phyloP scores from a whole-genome alignment of 2,888 invertebrate species.

The Amiota mariae region DNA sequence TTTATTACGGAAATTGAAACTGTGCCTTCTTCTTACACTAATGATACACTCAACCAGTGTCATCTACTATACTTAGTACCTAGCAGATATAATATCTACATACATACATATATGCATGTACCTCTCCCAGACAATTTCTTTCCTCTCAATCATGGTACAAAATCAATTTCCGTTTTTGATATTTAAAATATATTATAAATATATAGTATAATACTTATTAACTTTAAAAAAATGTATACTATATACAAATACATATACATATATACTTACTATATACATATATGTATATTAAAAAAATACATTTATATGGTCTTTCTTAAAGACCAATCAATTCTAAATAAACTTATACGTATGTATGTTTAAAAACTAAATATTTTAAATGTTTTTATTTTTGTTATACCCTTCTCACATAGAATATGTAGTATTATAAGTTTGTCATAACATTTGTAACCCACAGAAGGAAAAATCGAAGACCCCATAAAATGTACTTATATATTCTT shows the following conservation, averaged over 20 bases:
- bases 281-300: not conserved
- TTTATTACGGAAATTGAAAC: constrained; percentile 18
- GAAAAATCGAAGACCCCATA: too few species aligned
- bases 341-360: not conserved
- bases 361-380: not conserved
- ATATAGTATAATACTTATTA: not conserved
- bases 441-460: too few species aligned
- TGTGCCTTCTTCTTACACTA: constrained; percentile 19
- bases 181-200: not conserved
- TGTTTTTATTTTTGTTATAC: not conserved
- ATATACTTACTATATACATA: not conserved
- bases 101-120: not conserved
- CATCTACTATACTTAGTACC: not conserved
- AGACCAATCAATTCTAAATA: not conserved
- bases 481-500: too few species aligned
- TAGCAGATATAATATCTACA: not conserved
- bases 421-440: too few species aligned
- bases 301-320: not conserved
- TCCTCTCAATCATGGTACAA: not conserved
- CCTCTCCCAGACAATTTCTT: not conserved
- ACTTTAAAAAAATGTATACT: too few species aligned
- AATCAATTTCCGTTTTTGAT: constrained; percentile 21
- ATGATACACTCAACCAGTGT: not conserved
- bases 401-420: too few species aligned
- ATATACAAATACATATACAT: not conserved